Conservation (phyloP, 2,113 vertebrate genomes). For the Chlorodrepanis virens region DNA sequence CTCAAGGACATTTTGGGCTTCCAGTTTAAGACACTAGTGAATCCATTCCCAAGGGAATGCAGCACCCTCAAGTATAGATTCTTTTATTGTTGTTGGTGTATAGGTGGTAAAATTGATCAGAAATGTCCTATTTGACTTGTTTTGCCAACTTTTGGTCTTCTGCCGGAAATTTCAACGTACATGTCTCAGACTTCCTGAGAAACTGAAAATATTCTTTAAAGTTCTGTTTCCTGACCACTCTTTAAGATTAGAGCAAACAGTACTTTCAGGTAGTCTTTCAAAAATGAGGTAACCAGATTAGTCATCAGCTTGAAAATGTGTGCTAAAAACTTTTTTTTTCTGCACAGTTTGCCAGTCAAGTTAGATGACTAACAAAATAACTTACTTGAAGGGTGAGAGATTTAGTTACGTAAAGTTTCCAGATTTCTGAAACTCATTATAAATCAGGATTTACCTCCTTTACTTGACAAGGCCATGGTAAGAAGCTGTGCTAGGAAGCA, state of each 20-base stretch:
- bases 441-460: not conserved
- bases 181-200: not conserved
- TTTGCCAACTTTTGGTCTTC: not conserved
- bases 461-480: not conserved
- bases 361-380: not conserved
- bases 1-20: not conserved
- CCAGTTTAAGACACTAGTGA: not conserved
- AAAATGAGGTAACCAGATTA: not conserved
- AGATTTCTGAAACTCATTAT: not conserved
- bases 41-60: not conserved
- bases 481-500: not conserved
- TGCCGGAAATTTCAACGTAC: not conserved
- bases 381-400: not conserved
- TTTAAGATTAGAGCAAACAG: not conserved
- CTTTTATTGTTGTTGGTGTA: not conserved
- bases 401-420: not conserved
- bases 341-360: not conserved
- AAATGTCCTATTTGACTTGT: not conserved
- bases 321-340: not conserved
- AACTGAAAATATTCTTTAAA: not conserved
- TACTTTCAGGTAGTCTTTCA: not conserved
- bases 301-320: not conserved
- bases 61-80: not conserved
- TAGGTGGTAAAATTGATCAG: not conserved
- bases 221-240: not conserved